Base-by-base conservation (phyloP, 2,113 vertebrate species). In the Microcebus griseorufus region DNA sequence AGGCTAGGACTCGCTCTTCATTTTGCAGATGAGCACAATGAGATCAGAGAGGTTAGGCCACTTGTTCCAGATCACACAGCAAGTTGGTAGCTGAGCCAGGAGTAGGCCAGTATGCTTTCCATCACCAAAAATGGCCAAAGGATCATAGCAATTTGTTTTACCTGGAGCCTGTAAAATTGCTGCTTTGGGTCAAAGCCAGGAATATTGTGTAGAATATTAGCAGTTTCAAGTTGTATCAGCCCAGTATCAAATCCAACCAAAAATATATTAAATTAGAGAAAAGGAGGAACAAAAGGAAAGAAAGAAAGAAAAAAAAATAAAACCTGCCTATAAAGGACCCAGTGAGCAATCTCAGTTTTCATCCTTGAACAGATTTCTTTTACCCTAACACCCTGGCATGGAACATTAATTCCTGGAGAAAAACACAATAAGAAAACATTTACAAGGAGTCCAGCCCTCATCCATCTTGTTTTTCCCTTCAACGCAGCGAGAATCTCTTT, bases 401-500 rank as follows among this genome's bases (percentile, higher is more conserved):
- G 93, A 90, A 88, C 96, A 96, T 96, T 86, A 97, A 96, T 98
- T 93, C 93, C 95, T 93, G 79, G 72, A 95, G 79, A 98, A 98
- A 98, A 98, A 86, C 96, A n/a, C 95, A 98, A 60, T 94, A 97
- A 93, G 96, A 98, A 98, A 98, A 96, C 88, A 93, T 75, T 83
- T 80, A 60, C 75, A 80, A 90, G 89, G 90, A 96, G 89, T 90
- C 85, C 94, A 97, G 58, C 67, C 48, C 96, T 96, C 90, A 92
- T 37, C 95, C 80, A 82, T 95, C 89, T 48, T 48, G 72, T 96
- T 80, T 96, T 97, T 96, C 88, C 97, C 94, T 97, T 97, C 96
- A 96, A 75, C 96, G 67, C 91, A 98, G 97, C 97, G 97, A 95
- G 97, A 96, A 0, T 0, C 96, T 0, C 95, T 98, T 97, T 95